These are phyloP conservation scores for Euschistus heros DNA, from an alignment of 1,140 invertebrate genomes.

Conservation along the genomic window DNA sequence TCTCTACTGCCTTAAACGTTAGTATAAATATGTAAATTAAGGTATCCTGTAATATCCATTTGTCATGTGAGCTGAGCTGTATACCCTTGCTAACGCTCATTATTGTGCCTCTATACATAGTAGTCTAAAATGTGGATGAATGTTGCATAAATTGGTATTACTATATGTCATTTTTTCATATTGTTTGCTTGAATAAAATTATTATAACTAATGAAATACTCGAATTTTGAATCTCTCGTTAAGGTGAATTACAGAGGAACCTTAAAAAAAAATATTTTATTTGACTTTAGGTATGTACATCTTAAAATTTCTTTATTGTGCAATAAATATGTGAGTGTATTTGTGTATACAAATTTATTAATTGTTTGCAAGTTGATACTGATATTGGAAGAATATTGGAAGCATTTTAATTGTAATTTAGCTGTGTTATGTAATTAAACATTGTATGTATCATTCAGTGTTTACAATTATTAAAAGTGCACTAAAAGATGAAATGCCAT, in stretches of 20 bases:
- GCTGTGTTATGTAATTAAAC: slow-evolving; percentile 1
- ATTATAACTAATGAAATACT: too few species aligned
- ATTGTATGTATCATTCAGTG: slow-evolving; percentile 8
- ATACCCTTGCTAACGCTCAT: neutral
- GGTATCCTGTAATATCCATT: slow-evolving; percentile 1
- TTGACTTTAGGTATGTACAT: too few species aligned
- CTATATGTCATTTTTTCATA: too few species aligned
- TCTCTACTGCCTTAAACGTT: slow-evolving; percentile 11
- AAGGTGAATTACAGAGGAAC: too few species aligned
- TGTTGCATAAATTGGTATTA: neutral
- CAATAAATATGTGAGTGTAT: too few species aligned
- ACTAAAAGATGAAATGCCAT: slow-evolving; percentile 15
- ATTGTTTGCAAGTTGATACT: slow-evolving; percentile 1
- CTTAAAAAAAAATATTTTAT: too few species aligned
- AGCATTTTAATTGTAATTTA: slow-evolving; percentile 8
- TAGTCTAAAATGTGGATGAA: slow-evolving; percentile 10
- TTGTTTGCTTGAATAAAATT: too few species aligned
- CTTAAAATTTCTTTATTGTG: too few species aligned
- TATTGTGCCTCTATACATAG: slow-evolving; percentile 9
- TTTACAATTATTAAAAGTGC: slow-evolving; percentile 13
- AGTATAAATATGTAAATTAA: neutral
- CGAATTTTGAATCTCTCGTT: too few species aligned
- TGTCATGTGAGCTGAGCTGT: slow-evolving; percentile 1
- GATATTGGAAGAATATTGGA: neutral
- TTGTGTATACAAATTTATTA: neutral